phyloP scores from a whole-genome alignment of 2,888 invertebrate species.

The Xanthorhoe designata region DNA sequence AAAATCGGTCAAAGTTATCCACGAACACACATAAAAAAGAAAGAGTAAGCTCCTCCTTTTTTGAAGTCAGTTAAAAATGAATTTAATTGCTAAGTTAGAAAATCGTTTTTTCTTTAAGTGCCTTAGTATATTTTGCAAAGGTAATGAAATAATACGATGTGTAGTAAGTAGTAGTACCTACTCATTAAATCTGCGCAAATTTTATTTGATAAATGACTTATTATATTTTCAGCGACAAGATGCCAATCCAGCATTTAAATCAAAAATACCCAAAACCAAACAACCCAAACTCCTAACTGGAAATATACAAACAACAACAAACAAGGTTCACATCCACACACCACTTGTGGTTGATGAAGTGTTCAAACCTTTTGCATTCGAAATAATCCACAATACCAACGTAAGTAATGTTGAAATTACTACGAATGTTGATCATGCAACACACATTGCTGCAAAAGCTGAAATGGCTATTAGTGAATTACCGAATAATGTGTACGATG shows the following conservation, averaged over 20 bases:
- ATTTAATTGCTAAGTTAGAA: too few relatives aligned
- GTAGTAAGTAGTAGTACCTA: too few relatives aligned
- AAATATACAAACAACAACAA: constrained; percentile 34
- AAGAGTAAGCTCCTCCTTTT: too few relatives aligned
- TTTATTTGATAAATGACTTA: neutral
- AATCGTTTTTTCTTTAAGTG: too few relatives aligned
- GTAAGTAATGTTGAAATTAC: constrained; percentile 33
- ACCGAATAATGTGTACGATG: constrained; percentile 29
- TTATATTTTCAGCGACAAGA: constrained; percentile 51
- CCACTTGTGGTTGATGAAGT: constrained; percentile 65
- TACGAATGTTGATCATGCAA: constrained; percentile 13
- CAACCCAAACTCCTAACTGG: constrained; percentile 39
- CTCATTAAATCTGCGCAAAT: too few relatives aligned
- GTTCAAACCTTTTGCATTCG: constrained; percentile 48
- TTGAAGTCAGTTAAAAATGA: too few relatives aligned
- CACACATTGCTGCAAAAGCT: constrained; percentile 23
- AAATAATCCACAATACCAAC: constrained; percentile 24
- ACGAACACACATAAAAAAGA: too few relatives aligned
- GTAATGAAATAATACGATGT: too few relatives aligned
- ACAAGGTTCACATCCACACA: constrained; percentile 42
- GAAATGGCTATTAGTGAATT: constrained; percentile 30
- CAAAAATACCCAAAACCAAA: constrained; percentile 31
- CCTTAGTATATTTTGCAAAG: too few relatives aligned
- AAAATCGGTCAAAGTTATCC: too few relatives aligned
- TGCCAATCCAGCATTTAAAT: constrained; percentile 26